Base-by-base conservation (phyloP, 2,113 vertebrate species). In the Neodon shergylaensis region DNA sequence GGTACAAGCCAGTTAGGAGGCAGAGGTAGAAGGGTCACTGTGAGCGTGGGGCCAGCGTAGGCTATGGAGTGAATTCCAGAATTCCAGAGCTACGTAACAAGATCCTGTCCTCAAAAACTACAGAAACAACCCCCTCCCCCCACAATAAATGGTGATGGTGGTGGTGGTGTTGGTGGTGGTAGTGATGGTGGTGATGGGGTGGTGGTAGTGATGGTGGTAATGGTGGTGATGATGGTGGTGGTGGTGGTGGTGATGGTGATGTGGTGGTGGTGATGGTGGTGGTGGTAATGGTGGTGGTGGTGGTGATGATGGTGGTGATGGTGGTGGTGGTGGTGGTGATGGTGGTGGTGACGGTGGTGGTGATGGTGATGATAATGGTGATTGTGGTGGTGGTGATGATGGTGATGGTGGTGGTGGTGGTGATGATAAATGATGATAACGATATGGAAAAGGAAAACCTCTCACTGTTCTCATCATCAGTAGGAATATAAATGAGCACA, bases 371-470 rank as follows among this genome's bases (percentile, higher is more conserved):
- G 33, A 2, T 70, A 33, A 0, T 39, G 70, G 5, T 72, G 70
- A 3, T 73, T 3, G 19, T 72, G 33, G 0, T 72, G 7, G 0
- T n/a, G 68, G 0, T 72, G 68, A 1, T 72, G 68, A 6, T 72
- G 68, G 2, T 72, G 68, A 3, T 73, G 70, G 3, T 73, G 70
- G 0, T 73, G n/a, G 8, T 44, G 73, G 4, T 44, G 73, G 4
- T 76, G 39, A 1, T 74, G 39, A 4, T 44, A 5, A 49, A 52
- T 58, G 39, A 12, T 81, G 49, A 42, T 7, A 12, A 63, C 12
- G 7, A 47, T 52, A 26, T 9, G 7, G 65, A 49, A 42, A 73
- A 66, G 33, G 28, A 31, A n/a, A n/a, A 24, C 49, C 11, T 63
- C 63, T 93, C 24, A 39, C n/a, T 10, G 16, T 83, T 42, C 24